Conservation (phyloP, 2,797 vertebrate species). For the Melanotaenia parkinsoni region DNA sequence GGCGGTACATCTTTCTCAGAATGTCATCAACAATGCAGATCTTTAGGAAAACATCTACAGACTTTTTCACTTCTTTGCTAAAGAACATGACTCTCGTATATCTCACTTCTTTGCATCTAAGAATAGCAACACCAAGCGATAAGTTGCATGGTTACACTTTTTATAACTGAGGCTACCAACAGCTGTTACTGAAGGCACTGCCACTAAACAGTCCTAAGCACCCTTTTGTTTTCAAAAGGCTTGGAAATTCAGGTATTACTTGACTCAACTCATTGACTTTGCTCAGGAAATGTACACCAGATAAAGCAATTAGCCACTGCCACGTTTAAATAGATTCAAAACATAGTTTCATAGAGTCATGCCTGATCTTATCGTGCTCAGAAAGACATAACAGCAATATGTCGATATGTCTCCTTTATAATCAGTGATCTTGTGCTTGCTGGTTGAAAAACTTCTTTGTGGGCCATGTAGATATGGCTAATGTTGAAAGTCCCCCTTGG, state of each 20-base stretch:
- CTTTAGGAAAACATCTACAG: slow-evolving; percentile 21
- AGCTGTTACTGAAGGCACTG: slow-evolving; percentile 74
- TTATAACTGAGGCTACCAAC: slow-evolving; percentile 57
- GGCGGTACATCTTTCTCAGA: slow-evolving; percentile 63
- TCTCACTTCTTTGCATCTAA: slow-evolving; percentile 50
- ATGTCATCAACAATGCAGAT: slow-evolving; percentile 47
- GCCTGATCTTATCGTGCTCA: slow-evolving; percentile 28
- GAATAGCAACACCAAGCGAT: slow-evolving; percentile 59
- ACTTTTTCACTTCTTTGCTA: slow-evolving; percentile 32
- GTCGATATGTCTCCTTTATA: slow-evolving; percentile 12
- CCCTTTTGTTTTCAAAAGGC: slow-evolving; percentile 45
- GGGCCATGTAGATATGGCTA: slow-evolving; percentile 37
- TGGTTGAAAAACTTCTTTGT: slow-evolving; percentile 31
- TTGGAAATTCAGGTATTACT: slow-evolving; percentile 54
- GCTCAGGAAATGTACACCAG: slow-evolving; percentile 68
- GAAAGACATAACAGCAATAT: slow-evolving; percentile 43
- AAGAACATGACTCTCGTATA: slow-evolving; percentile 18
- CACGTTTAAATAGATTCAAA: slow-evolving; percentile 29
- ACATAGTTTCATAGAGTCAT: slow-evolving; percentile 9
- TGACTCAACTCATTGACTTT: slow-evolving; percentile 52
- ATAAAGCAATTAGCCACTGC: slow-evolving; percentile 39
- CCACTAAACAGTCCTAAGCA: slow-evolving; percentile 50
- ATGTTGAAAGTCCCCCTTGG: slow-evolving; percentile 48
- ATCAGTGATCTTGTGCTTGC: slow-evolving; percentile 24
- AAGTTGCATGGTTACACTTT: slow-evolving; percentile 59